A percentile compares a stretch with the other conserved stretches of the same genome.
These are phyloP conservation scores for Phasianus colchicus DNA, from an alignment of 2,113 vertebrate species.

Conservation along the genomic window DNA sequence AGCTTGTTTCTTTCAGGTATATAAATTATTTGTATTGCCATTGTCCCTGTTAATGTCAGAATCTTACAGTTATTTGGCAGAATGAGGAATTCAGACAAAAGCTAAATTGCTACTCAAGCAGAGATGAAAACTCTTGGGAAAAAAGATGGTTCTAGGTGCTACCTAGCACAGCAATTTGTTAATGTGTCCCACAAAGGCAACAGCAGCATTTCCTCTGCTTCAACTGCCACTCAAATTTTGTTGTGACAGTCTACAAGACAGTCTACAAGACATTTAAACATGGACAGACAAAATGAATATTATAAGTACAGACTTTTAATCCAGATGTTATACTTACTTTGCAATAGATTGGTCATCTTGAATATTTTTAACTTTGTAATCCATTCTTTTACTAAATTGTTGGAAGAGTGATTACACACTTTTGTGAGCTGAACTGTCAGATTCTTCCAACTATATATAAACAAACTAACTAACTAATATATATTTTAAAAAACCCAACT, in stretches of 20 bases:
- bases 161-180: neutral
- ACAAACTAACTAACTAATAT: neutral
- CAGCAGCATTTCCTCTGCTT: neutral
- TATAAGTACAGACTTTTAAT: neutral
- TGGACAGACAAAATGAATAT: neutral
- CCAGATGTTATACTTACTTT: neutral
- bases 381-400: neutral
- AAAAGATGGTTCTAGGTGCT: neutral
- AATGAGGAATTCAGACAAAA: neutral
- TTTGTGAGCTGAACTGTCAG: neutral
- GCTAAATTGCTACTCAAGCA: neutral
- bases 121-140: neutral
- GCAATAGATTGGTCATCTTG: neutral
- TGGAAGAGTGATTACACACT: accelerated
- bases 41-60: neutral
- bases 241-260: neutral
- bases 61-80: neutral
- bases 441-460: neutral
- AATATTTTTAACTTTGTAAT: neutral
- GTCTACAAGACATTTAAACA: neutral
- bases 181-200: neutral
- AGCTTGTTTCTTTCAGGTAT: neutral
- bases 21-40: neutral
- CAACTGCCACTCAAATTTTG: neutral
- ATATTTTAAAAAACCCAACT: neutral